These are phyloP conservation scores for Dendrolimus houi DNA, from an alignment of 2,888 invertebrate species.

Conservation along the genomic window DNA sequence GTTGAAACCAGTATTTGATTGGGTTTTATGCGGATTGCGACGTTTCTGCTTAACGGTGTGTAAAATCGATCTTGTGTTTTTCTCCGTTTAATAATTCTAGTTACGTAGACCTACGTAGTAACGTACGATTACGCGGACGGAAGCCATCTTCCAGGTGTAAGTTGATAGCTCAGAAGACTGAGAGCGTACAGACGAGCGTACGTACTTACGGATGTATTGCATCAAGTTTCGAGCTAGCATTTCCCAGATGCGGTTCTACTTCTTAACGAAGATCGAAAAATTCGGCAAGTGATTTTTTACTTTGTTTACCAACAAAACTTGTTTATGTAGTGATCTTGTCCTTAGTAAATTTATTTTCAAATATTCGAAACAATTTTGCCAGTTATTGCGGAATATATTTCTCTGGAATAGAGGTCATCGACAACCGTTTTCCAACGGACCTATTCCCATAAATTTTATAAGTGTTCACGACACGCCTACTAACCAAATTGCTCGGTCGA, in stretches of 20 bases:
- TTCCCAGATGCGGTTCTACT: slow-evolving; percentile 50
- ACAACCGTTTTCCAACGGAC: slow-evolving; percentile 1
- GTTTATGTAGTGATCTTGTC: slow-evolving; percentile 6
- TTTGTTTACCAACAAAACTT: slow-evolving; percentile 12
- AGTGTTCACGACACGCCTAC: slow-evolving; percentile 4
- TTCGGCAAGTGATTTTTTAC: slow-evolving; percentile 49
- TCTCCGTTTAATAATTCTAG: slow-evolving; percentile 14
- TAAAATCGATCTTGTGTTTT: slow-evolving; percentile 37
- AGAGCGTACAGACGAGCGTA: slow-evolving; percentile 32
- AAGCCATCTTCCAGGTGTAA: slow-evolving; percentile 15
- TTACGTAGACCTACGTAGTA: slow-evolving; percentile 18
- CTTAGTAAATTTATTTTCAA: background rate
- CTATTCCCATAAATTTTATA: slow-evolving; percentile 7
- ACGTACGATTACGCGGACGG: slow-evolving; percentile 18
- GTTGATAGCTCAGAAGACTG: slow-evolving; percentile 23
- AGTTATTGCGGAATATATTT: background rate
- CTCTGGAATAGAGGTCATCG: background rate
- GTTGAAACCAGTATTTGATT: slow-evolving; percentile 2
- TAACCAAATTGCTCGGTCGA: slow-evolving; percentile 6
- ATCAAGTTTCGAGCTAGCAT: slow-evolving; percentile 34
- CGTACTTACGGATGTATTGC: slow-evolving; percentile 45
- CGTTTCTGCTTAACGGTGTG: slow-evolving; percentile 18
- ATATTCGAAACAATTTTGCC: background rate
- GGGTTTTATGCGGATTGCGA: slow-evolving; percentile 4
- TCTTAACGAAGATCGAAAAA: slow-evolving; percentile 41